Conservation (phyloP, 2,113 vertebrate genomes). For the Pteruthius melanotis region DNA sequence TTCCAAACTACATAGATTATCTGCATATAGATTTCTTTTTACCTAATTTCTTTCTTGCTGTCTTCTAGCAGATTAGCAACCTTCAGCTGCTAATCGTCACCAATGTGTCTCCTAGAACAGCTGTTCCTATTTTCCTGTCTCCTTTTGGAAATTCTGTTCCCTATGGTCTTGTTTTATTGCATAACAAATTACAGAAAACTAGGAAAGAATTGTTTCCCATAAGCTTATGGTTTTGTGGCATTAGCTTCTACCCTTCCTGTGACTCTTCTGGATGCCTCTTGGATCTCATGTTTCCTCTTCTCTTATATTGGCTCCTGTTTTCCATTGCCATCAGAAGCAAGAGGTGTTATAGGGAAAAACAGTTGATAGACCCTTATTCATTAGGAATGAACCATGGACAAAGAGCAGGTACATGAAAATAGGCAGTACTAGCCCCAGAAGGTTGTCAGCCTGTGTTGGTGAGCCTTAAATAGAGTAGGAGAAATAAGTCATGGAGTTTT, state of each 20-base stretch:
- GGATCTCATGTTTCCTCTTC: background rate
- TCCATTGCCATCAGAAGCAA: background rate
- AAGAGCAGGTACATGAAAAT: background rate
- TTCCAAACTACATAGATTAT: background rate
- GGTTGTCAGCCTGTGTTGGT: background rate
- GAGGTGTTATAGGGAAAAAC: background rate
- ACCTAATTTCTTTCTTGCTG: background rate
- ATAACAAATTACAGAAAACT: background rate
- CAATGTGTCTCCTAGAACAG: background rate
- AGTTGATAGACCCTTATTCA: background rate
- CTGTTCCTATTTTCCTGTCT: background rate
- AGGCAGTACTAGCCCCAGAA: background rate
- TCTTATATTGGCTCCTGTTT: background rate
- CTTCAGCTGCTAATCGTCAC: background rate
- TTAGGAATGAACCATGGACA: background rate
- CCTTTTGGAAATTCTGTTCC: background rate
- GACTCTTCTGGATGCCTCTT: background rate
- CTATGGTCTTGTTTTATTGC: background rate
- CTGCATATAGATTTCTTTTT: background rate
- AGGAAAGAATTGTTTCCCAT: background rate
- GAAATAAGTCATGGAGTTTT: background rate
- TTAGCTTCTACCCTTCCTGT: background rate
- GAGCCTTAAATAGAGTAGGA: background rate
- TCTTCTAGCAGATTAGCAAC: background rate
- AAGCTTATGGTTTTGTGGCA: background rate